A percentile compares a stretch with the other conserved stretches of the same genome.
These are phyloP conservation scores for Wiebesia pumilae DNA, from an alignment of 1,140 invertebrate genomes.

Conservation along the genomic window DNA sequence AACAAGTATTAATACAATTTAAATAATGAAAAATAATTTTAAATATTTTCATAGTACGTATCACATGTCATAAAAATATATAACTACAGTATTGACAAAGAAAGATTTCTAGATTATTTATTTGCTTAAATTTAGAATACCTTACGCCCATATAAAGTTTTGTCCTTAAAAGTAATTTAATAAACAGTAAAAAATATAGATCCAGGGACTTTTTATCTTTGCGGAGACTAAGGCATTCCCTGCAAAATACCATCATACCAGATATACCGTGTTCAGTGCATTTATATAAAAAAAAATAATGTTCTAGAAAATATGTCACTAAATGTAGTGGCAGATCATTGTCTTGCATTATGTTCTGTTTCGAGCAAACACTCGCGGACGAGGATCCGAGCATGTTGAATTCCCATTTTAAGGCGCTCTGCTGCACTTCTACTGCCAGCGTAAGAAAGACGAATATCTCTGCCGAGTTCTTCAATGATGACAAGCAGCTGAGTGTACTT, in stretches of 20 bases:
- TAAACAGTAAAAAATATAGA: conserved; percentile 57
- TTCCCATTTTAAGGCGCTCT: conserved; percentile 86
- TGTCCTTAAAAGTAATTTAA: conserved; percentile 54
- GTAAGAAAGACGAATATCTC: conserved; percentile 88
- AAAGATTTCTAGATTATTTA: conserved; percentile 38
- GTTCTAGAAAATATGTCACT: conserved; percentile 62
- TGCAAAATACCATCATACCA: conserved; percentile 47
- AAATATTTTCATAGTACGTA: conserved; percentile 22
- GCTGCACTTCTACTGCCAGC: conserved; percentile 87
- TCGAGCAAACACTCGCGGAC: conserved; percentile 89
- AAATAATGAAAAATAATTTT: conserved; percentile 30
- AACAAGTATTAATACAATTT: conserved; percentile 12
- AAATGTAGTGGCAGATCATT: conserved; percentile 70
- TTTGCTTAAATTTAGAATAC: conserved; percentile 52
- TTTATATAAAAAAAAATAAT: conserved; percentile 62
- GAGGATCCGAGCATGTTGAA: conserved; percentile 86
- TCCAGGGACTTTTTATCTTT: conserved; percentile 51
- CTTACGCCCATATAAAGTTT: conserved; percentile 54
- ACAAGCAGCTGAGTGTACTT: conserved; percentile 87
- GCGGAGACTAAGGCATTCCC: conserved; percentile 52
- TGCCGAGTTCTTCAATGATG: conserved; percentile 89
- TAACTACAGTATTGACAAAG: conserved; percentile 24
- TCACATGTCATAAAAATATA: conserved; percentile 40
- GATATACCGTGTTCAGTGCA: conserved; percentile 36
- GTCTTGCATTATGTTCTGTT: conserved; percentile 84